These are phyloP conservation scores for Nothura maculosa DNA, from an alignment of 2,797 vertebrate species.

Conservation along the genomic window DNA sequence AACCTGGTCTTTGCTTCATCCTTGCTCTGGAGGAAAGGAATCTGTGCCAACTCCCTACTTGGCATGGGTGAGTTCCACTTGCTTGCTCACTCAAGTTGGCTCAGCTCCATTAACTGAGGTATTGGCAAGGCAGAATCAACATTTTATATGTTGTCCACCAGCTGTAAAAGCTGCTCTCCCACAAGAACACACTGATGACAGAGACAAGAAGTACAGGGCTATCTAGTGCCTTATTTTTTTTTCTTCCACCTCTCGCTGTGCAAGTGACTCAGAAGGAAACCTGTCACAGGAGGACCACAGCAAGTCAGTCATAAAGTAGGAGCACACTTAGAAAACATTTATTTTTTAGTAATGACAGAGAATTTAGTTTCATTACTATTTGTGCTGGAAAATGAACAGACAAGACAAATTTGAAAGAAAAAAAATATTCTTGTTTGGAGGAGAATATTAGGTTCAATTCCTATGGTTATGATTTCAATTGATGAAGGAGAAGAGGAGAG, in stretches of 20 bases:
- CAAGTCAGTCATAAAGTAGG: neutral
- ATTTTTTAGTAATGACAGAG: neutral
- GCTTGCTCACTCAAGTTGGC: neutral
- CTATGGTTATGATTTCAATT: neutral
- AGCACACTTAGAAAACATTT: neutral
- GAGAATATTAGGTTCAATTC: neutral
- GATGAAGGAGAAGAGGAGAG: neutral
- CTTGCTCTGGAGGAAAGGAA: neutral
- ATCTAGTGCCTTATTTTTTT: neutral
- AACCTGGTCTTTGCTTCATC: neutral
- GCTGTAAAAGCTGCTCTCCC: neutral
- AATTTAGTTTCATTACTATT: neutral
- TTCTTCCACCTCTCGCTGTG: neutral
- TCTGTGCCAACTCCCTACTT: neutral
- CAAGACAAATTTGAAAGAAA: neutral
- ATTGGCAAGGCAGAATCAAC: neutral
- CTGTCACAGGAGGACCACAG: neutral
- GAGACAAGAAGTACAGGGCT: neutral
- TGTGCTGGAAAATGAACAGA: neutral
- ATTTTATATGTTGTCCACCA: rapidly evolving
- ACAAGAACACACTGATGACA: neutral
- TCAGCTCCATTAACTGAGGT: neutral
- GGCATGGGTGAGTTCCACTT: neutral
- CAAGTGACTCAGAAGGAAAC: neutral
- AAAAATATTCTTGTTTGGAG: neutral